Evolutionary conservation across 1,140 invertebrate species (phyloP).

Genomic region (Sycophaga agraensis): DNA sequence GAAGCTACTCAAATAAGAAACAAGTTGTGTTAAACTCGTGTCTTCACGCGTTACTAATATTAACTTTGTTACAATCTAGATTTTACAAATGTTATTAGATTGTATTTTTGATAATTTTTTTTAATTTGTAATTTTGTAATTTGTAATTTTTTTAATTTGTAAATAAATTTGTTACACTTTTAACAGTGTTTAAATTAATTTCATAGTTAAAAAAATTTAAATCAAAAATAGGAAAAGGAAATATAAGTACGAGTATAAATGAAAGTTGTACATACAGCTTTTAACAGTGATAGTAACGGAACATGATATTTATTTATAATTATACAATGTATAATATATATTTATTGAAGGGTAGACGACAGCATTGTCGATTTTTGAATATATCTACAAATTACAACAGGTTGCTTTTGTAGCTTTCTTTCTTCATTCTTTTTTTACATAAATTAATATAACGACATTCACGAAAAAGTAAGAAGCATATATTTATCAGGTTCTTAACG

Average conservation of each 20-base stretch:
- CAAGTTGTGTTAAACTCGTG: too few species aligned
- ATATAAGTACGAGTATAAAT: background rate
- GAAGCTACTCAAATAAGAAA: too few species aligned
- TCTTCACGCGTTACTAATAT: too few species aligned
- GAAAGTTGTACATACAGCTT: constrained; percentile 20
- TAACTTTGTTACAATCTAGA: too few species aligned
- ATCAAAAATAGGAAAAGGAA: background rate
- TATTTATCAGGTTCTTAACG: constrained; percentile 11
- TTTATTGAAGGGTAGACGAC: constrained; percentile 24
- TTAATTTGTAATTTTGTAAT: too few species aligned
- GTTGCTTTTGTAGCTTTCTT: constrained; percentile 28
- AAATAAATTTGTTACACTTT: too few species aligned
- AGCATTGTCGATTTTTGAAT: constrained; percentile 24
- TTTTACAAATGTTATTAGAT: too few species aligned
- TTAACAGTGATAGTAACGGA: constrained; percentile 31
- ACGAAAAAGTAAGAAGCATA: constrained; percentile 11
- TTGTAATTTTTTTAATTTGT: too few species aligned
- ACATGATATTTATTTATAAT: constrained; percentile 32
- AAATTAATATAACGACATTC: constrained; percentile 27
- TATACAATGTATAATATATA: constrained; percentile 35
- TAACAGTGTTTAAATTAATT: too few species aligned
- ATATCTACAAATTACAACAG: constrained; percentile 33
- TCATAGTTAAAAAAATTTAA: too few species aligned
- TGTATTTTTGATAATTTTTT: too few species aligned
- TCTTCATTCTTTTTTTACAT: constrained; percentile 22